Percentiles rank a stretch among this genome's conserved stretches.
Evolutionary conservation across 2,888 invertebrate genomes (phyloP).

Genomic region (Calliscelio sp.): DNA sequence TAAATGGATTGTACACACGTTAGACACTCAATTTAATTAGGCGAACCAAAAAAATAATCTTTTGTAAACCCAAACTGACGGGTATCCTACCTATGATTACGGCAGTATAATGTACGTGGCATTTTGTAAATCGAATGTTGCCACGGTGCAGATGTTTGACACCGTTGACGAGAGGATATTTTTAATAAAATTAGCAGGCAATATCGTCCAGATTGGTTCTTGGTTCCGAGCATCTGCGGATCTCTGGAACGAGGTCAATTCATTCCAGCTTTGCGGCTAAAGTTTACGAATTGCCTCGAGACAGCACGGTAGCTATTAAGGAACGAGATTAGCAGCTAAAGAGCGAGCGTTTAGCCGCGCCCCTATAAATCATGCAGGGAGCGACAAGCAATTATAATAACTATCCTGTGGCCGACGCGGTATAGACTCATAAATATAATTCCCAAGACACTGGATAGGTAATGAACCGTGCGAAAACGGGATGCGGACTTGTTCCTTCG

Average conservation of each 20-base stretch:
- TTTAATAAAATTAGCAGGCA: conserved; percentile 51
- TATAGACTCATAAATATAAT: conserved; percentile 82
- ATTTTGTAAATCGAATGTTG: conserved; percentile 46
- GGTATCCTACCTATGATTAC: conserved; percentile 57
- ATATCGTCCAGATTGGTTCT: conserved; percentile 60
- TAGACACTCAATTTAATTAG: conserved; percentile 42
- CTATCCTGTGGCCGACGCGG: conserved; percentile 78
- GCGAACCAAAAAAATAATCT: conserved; percentile 45
- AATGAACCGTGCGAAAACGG: conserved; percentile 81
- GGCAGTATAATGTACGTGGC: conserved; percentile 33
- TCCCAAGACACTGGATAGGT: conserved; percentile 80
- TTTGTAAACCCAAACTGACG: conserved; percentile 59
- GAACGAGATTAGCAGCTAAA: conserved; percentile 81
- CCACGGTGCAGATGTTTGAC: conserved; percentile 59
- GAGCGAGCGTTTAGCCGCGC: conserved; percentile 80
- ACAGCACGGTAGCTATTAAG: conserved; percentile 81
- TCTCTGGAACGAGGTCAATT: conserved; percentile 70
- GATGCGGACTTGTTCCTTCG: conserved; percentile 79
- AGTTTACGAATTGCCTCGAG: conserved; percentile 74
- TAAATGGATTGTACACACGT: conserved; percentile 47
- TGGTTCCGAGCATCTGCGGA: conserved; percentile 61
- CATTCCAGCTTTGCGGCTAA: conserved; percentile 73
- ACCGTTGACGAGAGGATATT: conserved; percentile 34
- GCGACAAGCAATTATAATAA: conserved; percentile 85
- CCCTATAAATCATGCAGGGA: conserved; percentile 82